A percentile compares a stretch with the other conserved stretches of the same genome.
phyloP scores from a whole-genome alignment of 2,888 invertebrate genomes.

The Isotomurus palustris region DNA sequence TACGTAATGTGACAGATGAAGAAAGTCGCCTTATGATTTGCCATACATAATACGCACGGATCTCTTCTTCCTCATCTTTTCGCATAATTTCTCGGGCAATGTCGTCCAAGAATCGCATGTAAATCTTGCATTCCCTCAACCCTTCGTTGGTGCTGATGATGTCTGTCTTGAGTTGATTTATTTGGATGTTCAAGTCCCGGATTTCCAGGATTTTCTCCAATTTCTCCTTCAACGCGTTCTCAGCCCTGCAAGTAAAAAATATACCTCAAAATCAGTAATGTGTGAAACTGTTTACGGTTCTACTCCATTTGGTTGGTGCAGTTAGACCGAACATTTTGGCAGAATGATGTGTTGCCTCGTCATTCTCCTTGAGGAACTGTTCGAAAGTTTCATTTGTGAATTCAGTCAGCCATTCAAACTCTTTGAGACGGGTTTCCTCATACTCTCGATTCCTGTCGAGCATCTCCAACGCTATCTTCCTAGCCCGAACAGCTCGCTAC shows the following conservation, averaged over 20 bases:
- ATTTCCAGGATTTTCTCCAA: constrained; percentile 34
- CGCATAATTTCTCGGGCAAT: constrained; percentile 42
- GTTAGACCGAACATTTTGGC: constrained; percentile 39
- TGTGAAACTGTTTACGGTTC: background rate
- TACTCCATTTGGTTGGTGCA: no score
- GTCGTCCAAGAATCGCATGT: constrained; percentile 42
- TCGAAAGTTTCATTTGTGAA: constrained; percentile 42
- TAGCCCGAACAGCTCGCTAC: constrained; percentile 40
- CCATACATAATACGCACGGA: constrained; percentile 34
- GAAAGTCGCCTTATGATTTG: no score
- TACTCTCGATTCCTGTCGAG: constrained; percentile 31
- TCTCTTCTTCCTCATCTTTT: constrained; percentile 41
- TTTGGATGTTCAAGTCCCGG: constrained; percentile 36
- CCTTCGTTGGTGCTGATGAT: constrained; percentile 41
- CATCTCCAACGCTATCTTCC: constrained; percentile 35
- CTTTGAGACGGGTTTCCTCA: constrained; percentile 39
- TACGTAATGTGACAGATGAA: background rate
- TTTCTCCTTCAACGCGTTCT: constrained; percentile 37
- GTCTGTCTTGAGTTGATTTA: constrained; percentile 42
- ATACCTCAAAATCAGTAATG: constrained; percentile 1
- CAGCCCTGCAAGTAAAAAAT: constrained; percentile 27
- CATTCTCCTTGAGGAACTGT: constrained; percentile 41
- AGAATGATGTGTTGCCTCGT: constrained; percentile 36
- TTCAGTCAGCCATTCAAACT: constrained; percentile 42
- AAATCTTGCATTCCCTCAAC: constrained; percentile 40